Percentiles rank a stretch among this genome's conserved stretches.
Conservation (phyloP, 2,113 vertebrate species). For the Dryoscopus gambensis region DNA sequence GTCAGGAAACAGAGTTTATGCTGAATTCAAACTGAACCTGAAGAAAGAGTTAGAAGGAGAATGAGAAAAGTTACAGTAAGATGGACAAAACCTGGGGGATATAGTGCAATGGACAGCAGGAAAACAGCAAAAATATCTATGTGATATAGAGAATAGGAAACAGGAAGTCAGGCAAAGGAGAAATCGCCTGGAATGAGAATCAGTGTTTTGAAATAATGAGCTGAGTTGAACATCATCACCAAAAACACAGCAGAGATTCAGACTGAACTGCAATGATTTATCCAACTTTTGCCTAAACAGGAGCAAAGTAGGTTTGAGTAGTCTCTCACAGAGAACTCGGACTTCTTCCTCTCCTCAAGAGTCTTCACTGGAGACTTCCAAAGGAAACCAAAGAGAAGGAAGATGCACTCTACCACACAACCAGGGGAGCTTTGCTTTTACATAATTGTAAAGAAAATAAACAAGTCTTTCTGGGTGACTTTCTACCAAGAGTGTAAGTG, state of each 20-base stretch:
- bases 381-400: neutral
- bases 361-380: neutral
- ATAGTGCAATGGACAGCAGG: neutral
- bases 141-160: neutral
- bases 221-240: neutral
- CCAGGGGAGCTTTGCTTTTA: neutral
- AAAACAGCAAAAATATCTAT: neutral
- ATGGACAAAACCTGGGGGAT: neutral
- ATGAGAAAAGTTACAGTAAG: neutral
- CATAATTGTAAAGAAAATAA: neutral
- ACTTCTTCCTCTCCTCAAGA: neutral
- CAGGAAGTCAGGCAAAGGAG: neutral
- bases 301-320: neutral
- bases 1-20: neutral
- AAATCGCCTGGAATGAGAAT: neutral
- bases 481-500: neutral
- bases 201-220: neutral
- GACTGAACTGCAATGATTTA: neutral
- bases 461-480: neutral
- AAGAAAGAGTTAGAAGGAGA: neutral
- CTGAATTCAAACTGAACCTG: neutral
- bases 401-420: accelerated
- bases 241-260: neutral
- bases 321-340: neutral
- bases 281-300: neutral